phyloP scores from a whole-genome alignment of 1,140 invertebrate genomes.

The Ylistrum balloti region DNA sequence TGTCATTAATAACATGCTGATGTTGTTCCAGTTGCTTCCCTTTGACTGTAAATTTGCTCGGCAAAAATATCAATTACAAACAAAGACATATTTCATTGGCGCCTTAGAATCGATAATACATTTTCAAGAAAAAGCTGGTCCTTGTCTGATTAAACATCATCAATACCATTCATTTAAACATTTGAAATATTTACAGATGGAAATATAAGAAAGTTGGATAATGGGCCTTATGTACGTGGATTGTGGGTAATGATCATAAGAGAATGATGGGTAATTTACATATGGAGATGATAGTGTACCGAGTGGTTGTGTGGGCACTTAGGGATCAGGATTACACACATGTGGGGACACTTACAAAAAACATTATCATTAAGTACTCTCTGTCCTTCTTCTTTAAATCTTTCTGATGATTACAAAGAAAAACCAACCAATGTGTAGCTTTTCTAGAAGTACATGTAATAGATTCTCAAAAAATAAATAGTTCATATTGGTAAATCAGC shows the following conservation, averaged over 20 bases:
- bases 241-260: background rate
- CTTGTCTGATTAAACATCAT: background rate
- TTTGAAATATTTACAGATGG: background rate
- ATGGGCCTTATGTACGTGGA: background rate
- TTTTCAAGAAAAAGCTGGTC: background rate
- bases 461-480: too few relatives aligned
- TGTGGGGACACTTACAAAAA: constrained; percentile 36
- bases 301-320: background rate
- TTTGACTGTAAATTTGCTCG: background rate
- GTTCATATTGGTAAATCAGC: too few relatives aligned
- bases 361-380: background rate
- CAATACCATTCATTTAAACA: background rate
- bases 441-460: too few relatives aligned
- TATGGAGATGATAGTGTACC: background rate
- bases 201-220: background rate
- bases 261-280: background rate
- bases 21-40: background rate
- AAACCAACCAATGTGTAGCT: background rate
- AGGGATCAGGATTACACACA: constrained; percentile 14
- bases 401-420: background rate
- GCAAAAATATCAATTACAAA: background rate
- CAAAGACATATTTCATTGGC: background rate
- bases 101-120: background rate
- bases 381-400: background rate
- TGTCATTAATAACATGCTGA: background rate